Conservation (phyloP, 2,888 invertebrate species). For the Parnassius glacialis region DNA sequence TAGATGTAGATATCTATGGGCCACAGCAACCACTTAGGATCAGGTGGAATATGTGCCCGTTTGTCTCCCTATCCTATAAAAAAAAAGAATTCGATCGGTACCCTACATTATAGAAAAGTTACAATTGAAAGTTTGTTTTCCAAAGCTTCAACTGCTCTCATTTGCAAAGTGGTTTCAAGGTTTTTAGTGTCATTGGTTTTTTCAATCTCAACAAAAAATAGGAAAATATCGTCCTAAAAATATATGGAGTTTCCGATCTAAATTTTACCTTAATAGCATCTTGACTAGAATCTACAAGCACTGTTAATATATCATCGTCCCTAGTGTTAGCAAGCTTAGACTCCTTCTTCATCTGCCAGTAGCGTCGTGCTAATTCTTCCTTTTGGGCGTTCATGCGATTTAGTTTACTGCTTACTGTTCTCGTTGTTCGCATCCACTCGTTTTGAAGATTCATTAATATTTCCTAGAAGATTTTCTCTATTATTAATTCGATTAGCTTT, state of each 20-base stretch:
- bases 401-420: slow-evolving; percentile 64
- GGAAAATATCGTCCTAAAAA: not conserved
- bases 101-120: too few species aligned
- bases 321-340: slow-evolving; percentile 70
- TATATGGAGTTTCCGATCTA: not conserved
- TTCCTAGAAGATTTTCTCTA: slow-evolving; percentile 40
- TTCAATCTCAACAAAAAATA: not conserved
- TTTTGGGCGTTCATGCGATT: slow-evolving; percentile 69
- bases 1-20: too few species aligned
- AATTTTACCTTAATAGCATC: slow-evolving; percentile 72
- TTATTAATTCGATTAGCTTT: too few species aligned
- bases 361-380: slow-evolving; percentile 68
- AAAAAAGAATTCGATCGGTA: too few species aligned
- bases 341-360: slow-evolving; percentile 75
- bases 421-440: slow-evolving; percentile 69
- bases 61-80: too few species aligned
- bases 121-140: too few species aligned
- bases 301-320: slow-evolving; percentile 78
- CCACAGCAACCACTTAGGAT: too few species aligned
- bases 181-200: too few species aligned
- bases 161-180: too few species aligned
- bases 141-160: too few species aligned
- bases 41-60: too few species aligned
- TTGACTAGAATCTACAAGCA: slow-evolving; percentile 83
- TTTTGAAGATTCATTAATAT: slow-evolving; percentile 67